A percentile compares a stretch with the other conserved stretches of the same genome.
Conservation (phyloP, 2,113 vertebrate genomes). For the Bos javanicus region DNA sequence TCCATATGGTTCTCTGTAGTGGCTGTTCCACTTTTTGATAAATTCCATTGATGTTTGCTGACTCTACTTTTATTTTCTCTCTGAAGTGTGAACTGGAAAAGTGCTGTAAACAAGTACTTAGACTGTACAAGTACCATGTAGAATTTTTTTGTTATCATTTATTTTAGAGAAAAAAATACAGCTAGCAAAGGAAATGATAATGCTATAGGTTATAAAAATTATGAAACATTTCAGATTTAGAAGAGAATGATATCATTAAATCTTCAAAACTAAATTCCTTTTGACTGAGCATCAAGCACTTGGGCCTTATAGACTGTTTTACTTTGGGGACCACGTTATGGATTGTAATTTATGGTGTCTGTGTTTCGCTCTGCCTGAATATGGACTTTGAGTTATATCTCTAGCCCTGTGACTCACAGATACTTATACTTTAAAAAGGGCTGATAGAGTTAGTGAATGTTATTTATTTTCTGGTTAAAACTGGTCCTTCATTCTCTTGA, state of each 20-base stretch:
- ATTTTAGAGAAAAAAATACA: conserved; percentile 47
- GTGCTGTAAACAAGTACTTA: neutral
- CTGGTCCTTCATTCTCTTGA: conserved; percentile 48
- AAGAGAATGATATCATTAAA: neutral
- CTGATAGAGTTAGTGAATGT: neutral
- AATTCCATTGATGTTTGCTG: neutral
- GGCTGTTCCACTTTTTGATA: neutral
- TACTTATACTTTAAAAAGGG: conserved; percentile 55
- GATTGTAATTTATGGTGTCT: neutral
- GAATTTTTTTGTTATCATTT: neutral
- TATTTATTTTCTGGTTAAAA: conserved; percentile 40
- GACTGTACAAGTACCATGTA: neutral
- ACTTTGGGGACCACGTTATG: neutral
- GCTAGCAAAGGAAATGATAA: neutral
- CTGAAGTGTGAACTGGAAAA: neutral
- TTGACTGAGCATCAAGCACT: neutral
- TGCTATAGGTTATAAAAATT: conserved; percentile 17
- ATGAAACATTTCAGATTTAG: conserved; percentile 16
- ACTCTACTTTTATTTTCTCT: conserved; percentile 18
- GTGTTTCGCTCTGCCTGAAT: neutral
- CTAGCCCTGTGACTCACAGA: neutral
- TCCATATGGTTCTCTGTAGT: neutral
- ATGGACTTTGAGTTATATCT: neutral
- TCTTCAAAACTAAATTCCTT: conserved; percentile 17
- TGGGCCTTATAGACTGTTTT: neutral